phyloP scores from a whole-genome alignment of 2,113 vertebrate species.

The Probosciger aterrimus region DNA sequence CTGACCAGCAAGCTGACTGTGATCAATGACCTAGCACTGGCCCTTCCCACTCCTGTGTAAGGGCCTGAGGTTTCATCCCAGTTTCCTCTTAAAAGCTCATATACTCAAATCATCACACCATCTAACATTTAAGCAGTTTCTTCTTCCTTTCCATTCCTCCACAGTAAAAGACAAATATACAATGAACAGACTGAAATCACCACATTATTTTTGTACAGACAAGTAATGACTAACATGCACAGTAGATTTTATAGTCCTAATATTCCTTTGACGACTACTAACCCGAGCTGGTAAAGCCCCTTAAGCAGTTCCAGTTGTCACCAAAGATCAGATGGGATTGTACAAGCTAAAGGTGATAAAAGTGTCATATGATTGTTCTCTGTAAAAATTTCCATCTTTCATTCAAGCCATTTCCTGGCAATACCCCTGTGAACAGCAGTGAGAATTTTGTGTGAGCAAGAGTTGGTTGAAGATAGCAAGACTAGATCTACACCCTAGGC shows the following conservation, averaged over 20 bases:
- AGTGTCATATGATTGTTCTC: neutral
- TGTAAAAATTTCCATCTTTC: neutral
- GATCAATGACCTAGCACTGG: neutral
- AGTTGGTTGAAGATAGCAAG: neutral
- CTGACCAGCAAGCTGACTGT: neutral
- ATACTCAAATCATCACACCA: neutral
- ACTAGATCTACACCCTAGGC: neutral
- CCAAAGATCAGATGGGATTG: slow-evolving; percentile 11
- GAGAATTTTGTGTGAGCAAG: neutral
- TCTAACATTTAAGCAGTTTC: neutral
- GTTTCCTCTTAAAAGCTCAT: neutral
- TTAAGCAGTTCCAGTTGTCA: slow-evolving; percentile 26
- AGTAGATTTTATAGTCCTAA: neutral
- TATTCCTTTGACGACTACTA: neutral
- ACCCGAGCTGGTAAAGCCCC: neutral
- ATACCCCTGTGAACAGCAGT: neutral
- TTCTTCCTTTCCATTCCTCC: neutral
- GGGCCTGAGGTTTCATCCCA: neutral
- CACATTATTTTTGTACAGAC: neutral
- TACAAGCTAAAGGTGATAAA: slow-evolving; percentile 42
- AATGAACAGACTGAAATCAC: neutral
- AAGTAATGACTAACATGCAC: neutral
- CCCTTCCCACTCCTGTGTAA: neutral
- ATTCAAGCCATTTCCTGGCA: neutral
- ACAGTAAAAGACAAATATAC: neutral